phyloP scores from a whole-genome alignment of 2,888 invertebrate species.

The Endomychus coccineus region DNA sequence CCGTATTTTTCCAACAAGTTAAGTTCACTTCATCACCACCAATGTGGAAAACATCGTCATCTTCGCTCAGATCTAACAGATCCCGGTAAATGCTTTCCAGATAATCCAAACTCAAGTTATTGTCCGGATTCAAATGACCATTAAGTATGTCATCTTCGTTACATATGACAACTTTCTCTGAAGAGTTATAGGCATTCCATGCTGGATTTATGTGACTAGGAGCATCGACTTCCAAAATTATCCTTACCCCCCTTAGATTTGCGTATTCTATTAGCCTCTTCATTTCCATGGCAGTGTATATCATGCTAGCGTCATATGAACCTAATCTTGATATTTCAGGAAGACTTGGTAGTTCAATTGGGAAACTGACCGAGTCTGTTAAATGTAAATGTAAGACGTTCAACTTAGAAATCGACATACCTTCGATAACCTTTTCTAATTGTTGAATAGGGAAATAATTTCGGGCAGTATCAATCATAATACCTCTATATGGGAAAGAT shows the following conservation, averaged over 20 bases:
- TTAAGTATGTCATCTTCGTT: conserved; percentile 68
- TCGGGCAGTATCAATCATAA: conserved; percentile 82
- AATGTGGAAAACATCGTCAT: conserved; percentile 71
- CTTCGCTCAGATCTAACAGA: conserved; percentile 61
- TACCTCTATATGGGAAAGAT: conserved; percentile 67
- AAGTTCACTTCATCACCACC: conserved; percentile 73
- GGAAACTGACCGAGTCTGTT: conserved; percentile 85
- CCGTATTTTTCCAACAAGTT: conserved; percentile 57
- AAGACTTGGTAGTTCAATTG: conserved; percentile 64
- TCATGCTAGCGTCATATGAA: conserved; percentile 65
- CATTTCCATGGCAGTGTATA: conserved; percentile 61
- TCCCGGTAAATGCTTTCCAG: conserved; percentile 67
- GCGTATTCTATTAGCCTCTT: conserved; percentile 66
- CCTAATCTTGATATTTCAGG: conserved; percentile 73
- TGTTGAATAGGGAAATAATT: conserved; percentile 71
- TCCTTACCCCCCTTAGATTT: conserved; percentile 68
- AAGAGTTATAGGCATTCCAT: conserved; percentile 65
- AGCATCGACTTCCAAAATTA: conserved; percentile 81
- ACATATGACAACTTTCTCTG: conserved; percentile 66
- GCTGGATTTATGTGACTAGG: conserved; percentile 80
- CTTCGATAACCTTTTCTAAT: conserved; percentile 67
- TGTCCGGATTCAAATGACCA: conserved; percentile 72
- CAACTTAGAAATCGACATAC: conserved; percentile 78
- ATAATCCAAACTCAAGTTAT: conserved; percentile 61
- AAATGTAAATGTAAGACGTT: conserved; percentile 88